Conservation (phyloP, 2,888 invertebrate species). For the Cyclophora albipunctata region DNA sequence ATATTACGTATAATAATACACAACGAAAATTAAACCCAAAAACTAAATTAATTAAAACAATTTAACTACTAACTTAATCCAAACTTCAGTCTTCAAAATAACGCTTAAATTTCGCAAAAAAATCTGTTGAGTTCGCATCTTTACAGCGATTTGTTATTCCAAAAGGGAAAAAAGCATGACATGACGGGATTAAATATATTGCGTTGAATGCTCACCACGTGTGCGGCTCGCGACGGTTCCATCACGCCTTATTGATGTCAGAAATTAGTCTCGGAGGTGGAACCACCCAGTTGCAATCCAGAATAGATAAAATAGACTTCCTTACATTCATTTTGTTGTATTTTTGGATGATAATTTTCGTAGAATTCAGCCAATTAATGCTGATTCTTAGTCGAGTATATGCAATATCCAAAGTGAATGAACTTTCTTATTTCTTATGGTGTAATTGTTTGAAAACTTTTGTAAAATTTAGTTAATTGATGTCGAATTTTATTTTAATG, state of each 20-base stretch:
- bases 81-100: slow-evolving; percentile 1
- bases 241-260: slow-evolving; percentile 64
- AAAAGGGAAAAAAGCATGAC: slow-evolving; percentile 24
- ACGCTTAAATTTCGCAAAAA: background rate
- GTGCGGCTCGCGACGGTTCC: slow-evolving; percentile 41
- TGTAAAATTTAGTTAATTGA: too few species aligned
- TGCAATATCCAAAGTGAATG: too few species aligned
- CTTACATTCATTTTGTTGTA: background rate
- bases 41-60: too few species aligned
- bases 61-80: too few species aligned
- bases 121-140: slow-evolving; percentile 2
- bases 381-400: too few species aligned
- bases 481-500: too few species aligned
- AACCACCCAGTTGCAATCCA: slow-evolving; percentile 34
- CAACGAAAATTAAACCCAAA: too few species aligned
- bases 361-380: too few species aligned
- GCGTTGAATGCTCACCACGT: slow-evolving; percentile 44
- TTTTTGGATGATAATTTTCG: too few species aligned
- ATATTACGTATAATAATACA: too few species aligned
- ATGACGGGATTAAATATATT: slow-evolving; percentile 33
- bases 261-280: slow-evolving; percentile 47
- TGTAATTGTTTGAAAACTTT: too few species aligned
- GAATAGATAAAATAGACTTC: slow-evolving; percentile 11
- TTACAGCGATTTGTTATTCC: slow-evolving; percentile 10
- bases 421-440: too few species aligned